phyloP scores from a whole-genome alignment of 2,888 invertebrate genomes.

The Ectobius pallidus region DNA sequence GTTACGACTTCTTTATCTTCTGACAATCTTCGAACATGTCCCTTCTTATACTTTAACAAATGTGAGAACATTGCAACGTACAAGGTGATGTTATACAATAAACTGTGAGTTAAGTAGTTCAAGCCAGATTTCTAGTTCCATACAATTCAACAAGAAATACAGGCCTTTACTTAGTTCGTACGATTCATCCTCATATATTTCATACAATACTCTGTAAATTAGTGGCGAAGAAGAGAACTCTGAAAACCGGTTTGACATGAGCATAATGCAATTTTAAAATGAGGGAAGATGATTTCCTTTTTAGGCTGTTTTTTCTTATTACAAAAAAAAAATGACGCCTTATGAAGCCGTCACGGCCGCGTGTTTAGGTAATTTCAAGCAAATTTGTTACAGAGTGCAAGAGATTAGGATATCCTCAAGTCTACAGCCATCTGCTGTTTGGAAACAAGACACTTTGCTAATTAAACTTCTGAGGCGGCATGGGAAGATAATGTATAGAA shows the following conservation, averaged over 20 bases:
- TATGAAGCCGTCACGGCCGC: neutral
- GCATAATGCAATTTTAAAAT: neutral
- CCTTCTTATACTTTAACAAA: too few species aligned
- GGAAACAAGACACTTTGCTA: neutral
- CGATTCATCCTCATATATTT: neutral
- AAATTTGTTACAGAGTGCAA: neutral
- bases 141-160: too few species aligned
- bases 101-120: too few species aligned
- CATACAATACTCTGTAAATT: neutral
- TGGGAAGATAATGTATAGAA: too few species aligned
- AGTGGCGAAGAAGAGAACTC: neutral
- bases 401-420: neutral
- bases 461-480: neutral
- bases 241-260: neutral
- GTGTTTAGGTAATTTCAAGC: neutral
- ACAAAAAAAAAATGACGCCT: neutral
- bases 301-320: neutral
- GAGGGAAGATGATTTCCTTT: neutral
- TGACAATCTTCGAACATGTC: too few species aligned
- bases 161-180: too few species aligned
- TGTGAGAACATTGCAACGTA: too few species aligned
- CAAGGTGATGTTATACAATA: too few species aligned
- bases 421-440: neutral
- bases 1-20: too few species aligned
- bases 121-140: too few species aligned